A percentile compares a stretch with the other conserved stretches of the same genome.
Conservation (phyloP, 1,140 invertebrate genomes). For the Drosophila ercepeae region DNA sequence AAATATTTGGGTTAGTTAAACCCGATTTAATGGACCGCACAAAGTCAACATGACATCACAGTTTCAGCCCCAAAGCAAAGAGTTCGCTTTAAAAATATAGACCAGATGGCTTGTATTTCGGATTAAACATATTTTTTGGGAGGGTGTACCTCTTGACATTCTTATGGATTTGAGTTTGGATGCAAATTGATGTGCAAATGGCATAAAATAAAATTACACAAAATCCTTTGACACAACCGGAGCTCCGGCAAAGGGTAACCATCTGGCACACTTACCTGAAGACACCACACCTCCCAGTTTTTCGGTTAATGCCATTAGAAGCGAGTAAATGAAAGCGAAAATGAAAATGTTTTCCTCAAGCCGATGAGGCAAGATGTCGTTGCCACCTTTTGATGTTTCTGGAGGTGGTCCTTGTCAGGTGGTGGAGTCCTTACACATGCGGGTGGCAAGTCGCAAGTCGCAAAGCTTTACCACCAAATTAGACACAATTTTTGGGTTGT, state of each 20-base stretch:
- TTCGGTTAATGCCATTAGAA: constrained; percentile 63
- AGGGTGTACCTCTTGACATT: not conserved
- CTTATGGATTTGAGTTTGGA: constrained; percentile 33
- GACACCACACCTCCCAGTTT: not conserved
- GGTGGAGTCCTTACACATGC: not conserved
- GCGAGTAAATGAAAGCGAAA: constrained; percentile 68
- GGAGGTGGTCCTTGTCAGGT: not conserved
- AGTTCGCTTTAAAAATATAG: constrained; percentile 6
- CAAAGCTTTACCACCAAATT: constrained; percentile 42
- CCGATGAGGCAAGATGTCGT: constrained; percentile 27
- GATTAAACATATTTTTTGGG: not conserved
- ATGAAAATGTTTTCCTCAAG: constrained; percentile 55
- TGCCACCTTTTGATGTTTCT: constrained; percentile 51
- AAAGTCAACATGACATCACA: constrained; percentile 30
- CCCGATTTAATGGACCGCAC: constrained; percentile 37
- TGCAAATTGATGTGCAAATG: constrained; percentile 61
- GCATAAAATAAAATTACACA: constrained; percentile 68
- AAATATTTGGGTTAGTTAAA: constrained; percentile 48
- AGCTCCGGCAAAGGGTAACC: constrained; percentile 1
- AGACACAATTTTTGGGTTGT: constrained; percentile 46
- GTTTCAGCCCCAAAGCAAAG: constrained; percentile 8
- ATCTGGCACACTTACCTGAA: not conserved
- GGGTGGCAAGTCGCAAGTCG: too few species aligned
- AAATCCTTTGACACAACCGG: constrained; percentile 73
- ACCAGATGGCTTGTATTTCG: not conserved